phyloP scores from a whole-genome alignment of 2,888 invertebrate species.

The Ecliptopera silaceata region DNA sequence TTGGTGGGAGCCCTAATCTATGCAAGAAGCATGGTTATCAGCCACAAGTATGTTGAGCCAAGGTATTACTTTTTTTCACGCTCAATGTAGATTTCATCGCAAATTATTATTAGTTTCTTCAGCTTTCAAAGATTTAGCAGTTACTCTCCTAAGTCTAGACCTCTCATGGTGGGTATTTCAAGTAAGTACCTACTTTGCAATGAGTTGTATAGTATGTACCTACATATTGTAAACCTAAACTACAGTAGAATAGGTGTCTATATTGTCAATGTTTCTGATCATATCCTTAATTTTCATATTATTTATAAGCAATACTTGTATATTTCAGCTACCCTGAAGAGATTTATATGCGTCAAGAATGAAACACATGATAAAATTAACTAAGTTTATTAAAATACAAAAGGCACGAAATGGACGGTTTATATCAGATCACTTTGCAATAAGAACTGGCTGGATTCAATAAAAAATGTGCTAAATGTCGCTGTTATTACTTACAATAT shows the following conservation, averaged over 20 bases:
- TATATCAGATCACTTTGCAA: constrained; percentile 19
- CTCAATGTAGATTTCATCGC: background rate
- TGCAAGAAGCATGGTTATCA: constrained; percentile 53
- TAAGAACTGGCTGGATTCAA: constrained; percentile 1
- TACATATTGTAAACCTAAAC: no score
- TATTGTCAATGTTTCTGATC: no score
- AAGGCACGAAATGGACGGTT: constrained; percentile 49
- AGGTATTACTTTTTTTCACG: constrained; percentile 17
- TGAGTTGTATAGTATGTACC: no score
- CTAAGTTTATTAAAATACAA: constrained; percentile 29
- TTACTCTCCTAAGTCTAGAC: no score
- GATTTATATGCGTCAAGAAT: constrained; percentile 24
- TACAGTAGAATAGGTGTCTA: no score
- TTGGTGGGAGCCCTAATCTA: constrained; percentile 65
- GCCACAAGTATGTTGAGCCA: constrained; percentile 51
- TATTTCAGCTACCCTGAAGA: constrained; percentile 30
- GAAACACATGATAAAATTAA: constrained; percentile 24
- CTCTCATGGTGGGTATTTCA: no score
- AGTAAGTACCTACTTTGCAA: no score
- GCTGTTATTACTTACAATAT: constrained; percentile 3
- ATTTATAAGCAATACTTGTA: background rate
- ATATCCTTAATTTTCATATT: background rate
- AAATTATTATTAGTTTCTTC: no score
- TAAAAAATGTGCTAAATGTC: constrained; percentile 13
- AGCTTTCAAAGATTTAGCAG: no score